Percentiles rank a stretch among this genome's conserved stretches.
These are phyloP conservation scores for Protaetia brevitarsis DNA, from an alignment of 1,140 invertebrate species.

Conservation along the genomic window DNA sequence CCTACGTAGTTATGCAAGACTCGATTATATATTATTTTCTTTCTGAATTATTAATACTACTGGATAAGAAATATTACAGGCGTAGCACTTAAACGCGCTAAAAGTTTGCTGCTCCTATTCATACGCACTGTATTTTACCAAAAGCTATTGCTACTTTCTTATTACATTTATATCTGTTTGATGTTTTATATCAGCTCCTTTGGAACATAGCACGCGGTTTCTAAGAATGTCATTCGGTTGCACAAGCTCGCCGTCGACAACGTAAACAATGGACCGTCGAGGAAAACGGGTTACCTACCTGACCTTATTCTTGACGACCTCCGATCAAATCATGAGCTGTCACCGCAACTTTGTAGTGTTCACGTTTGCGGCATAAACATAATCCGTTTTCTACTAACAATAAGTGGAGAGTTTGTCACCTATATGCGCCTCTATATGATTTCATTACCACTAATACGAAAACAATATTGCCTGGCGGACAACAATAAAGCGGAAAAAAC, in stretches of 20 bases:
- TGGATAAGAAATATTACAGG: too few relatives aligned
- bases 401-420: not conserved
- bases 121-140: too few relatives aligned
- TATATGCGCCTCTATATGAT: not conserved
- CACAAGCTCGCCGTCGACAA: slow-evolving; percentile 30
- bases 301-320: slow-evolving; percentile 36
- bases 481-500: not conserved
- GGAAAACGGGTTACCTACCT: slow-evolving; percentile 33
- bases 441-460: slow-evolving; percentile 4
- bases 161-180: not conserved
- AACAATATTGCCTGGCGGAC: not conserved
- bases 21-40: too few relatives aligned
- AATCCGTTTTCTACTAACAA: not conserved
- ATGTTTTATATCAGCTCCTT: not conserved
- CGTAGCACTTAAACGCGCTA: too few relatives aligned
- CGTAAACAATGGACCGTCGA: slow-evolving; percentile 35
- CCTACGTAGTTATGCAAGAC: too few relatives aligned
- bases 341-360: not conserved
- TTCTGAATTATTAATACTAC: too few relatives aligned
- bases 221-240: slow-evolving; percentile 31
- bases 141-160: not conserved
- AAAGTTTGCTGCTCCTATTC: too few relatives aligned
- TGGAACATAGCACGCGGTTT: slow-evolving; percentile 3
- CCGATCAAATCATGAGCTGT: slow-evolving; percentile 30
- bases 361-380: slow-evolving; percentile 17